Evolutionary conservation across 2,797 vertebrate species (phyloP).

Genomic region (Argentina silus): DNA sequence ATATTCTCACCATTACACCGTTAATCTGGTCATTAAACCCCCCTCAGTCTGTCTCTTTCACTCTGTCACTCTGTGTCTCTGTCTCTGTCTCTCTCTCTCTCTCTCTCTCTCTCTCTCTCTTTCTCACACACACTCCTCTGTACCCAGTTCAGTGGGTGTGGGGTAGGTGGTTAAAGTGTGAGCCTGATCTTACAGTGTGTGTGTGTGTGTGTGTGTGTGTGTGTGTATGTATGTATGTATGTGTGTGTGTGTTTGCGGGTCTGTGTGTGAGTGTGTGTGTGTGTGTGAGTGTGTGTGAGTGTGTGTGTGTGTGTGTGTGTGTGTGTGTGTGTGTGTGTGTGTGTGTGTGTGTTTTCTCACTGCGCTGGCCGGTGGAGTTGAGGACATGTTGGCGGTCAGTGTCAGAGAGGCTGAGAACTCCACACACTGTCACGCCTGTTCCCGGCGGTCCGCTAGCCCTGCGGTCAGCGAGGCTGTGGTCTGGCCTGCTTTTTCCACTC

Average conservation of each 20-base stretch:
- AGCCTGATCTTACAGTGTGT: no score
- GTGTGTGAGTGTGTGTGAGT: constrained; percentile 4
- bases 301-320: not conserved
- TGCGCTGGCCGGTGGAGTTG: constrained; percentile 14
- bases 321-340: constrained; percentile 9
- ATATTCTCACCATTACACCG: constrained; percentile 48
- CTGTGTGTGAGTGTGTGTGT: no score
- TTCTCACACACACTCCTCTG: not conserved
- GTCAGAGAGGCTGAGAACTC: not conserved
- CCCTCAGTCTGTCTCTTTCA: constrained; percentile 17
- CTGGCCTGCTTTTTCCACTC: not conserved
- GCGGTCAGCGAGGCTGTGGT: constrained; percentile 54
- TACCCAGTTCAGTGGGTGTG: no score
- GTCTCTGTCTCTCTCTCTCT: not conserved
- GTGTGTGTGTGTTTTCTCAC: no score
- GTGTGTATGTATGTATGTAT: constrained; percentile 2
- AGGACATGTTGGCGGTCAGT: constrained; percentile 35
- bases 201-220: no score
- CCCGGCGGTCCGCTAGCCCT: no score
- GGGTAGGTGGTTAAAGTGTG: no score
- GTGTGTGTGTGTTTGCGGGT: no score
- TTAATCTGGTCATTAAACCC: constrained; percentile 54
- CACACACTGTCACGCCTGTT: not conserved
- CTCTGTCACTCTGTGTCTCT: not conserved
- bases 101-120: not conserved